Evolutionary conservation across 2,113 vertebrate genomes (phyloP), one percentile per base, ranked within the genome.

Genomic region (Callipepla californica): DNA sequence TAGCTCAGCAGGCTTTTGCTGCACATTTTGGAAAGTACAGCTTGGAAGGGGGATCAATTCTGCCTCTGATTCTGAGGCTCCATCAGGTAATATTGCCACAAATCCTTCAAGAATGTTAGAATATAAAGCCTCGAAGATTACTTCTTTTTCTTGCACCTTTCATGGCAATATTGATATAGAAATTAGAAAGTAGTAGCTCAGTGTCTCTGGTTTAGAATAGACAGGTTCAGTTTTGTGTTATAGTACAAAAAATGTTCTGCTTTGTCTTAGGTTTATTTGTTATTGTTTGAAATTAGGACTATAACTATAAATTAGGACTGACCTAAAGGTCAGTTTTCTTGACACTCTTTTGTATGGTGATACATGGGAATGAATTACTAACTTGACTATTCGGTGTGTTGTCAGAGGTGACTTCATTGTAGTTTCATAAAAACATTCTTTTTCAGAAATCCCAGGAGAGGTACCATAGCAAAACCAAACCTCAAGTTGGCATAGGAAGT

Each of bases 401-500:
- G 42, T 28, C 15, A 85, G 13, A 23, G 75, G 3, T 44, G 55
- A 50, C 75, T 89, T 82, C 32, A 74, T 57, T 78, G 57, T 65
- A 42, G 82, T 85, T 78, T 66, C 5, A 82, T 80, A 67, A 77
- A 70, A 57, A 22, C 96, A 6, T 97, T 96, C 11, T 97, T 95
- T 90, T 94, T 53, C 96, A 99, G 99, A 99, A 98, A 97, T 96
- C 96, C 79, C 99, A 98, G 94, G 98, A 99, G 91, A 99, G 98
- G 93, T 98, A 97, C 89, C 89, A 88, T 88, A 97, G 95, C 87
- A 99, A 98, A 97, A 98, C 89, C 97, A 98, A 97, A 93, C 97
- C 97, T 3, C 97, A 98, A 65, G 97, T 98, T 74, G 97, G 98
- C 89, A 97, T 98, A 92, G 98, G 98, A 97, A 99, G 99, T 99